Conservation (phyloP, 2,888 invertebrate species). For the Drosophila diplacantha region DNA sequence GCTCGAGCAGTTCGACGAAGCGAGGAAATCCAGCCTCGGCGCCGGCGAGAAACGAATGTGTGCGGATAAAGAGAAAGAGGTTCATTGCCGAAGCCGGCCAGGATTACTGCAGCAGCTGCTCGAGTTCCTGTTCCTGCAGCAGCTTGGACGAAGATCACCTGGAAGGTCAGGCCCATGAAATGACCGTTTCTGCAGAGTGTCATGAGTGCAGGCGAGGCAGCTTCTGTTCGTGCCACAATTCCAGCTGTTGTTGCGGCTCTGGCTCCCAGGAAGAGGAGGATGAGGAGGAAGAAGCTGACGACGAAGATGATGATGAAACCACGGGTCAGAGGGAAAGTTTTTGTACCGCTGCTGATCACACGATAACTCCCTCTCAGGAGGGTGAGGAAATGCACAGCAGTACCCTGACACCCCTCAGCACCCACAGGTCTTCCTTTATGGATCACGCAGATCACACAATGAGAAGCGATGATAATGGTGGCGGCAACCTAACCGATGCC, state of each 20-base stretch:
- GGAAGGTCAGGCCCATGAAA: constrained; percentile 39
- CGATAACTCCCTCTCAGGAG: constrained; percentile 54
- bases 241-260: constrained; percentile 69
- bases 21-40: constrained; percentile 48
- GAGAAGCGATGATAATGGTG: constrained; percentile 56
- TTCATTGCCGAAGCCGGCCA: constrained; percentile 65
- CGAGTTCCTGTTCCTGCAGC: constrained; percentile 74
- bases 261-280: constrained; percentile 67
- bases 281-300: constrained; percentile 34
- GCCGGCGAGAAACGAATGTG: constrained; percentile 67
- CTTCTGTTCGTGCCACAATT: constrained; percentile 75
- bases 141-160: constrained; percentile 67
- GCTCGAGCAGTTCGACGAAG: constrained; percentile 56
- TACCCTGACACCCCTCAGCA: constrained; percentile 70
- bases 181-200: constrained; percentile 70
- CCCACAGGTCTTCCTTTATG: constrained; percentile 52
- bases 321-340: constrained; percentile 60
- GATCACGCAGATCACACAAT: constrained; percentile 63
- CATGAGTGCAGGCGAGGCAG: constrained; percentile 66
- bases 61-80: constrained; percentile 73
- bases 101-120: constrained; percentile 72
- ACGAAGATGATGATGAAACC: constrained; percentile 52
- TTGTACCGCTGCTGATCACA: constrained; percentile 64
- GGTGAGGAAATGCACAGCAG: constrained; percentile 56
- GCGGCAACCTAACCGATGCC: constrained; percentile 60